Percentiles rank a stretch among this genome's conserved stretches.
Conservation (phyloP, 2,888 invertebrate genomes). For the Eupeodes latifasciatus region DNA sequence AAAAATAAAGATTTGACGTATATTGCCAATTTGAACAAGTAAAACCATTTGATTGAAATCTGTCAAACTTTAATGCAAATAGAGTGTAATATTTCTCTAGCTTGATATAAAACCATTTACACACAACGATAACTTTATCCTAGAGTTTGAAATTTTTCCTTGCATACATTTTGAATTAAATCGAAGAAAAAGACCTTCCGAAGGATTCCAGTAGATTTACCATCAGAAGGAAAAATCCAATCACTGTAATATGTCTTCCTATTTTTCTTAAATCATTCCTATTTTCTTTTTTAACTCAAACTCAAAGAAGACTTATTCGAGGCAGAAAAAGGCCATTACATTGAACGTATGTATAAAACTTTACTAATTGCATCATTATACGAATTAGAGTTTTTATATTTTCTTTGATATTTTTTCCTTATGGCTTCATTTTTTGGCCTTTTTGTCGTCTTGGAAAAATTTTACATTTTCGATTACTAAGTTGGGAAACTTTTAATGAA, state of each 20-base stretch:
- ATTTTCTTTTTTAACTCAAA: neutral
- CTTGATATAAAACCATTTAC: no score
- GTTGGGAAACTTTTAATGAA: slow-evolving; percentile 63
- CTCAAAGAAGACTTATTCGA: neutral
- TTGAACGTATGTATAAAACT: slow-evolving; percentile 28
- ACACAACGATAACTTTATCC: neutral
- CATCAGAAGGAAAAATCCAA: neutral
- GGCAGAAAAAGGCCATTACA: slow-evolving; percentile 17
- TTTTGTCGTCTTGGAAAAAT: neutral
- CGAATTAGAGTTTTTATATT: slow-evolving; percentile 38
- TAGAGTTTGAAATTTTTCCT: neutral
- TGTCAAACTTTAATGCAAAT: no score
- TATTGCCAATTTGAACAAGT: no score
- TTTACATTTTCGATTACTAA: slow-evolving; percentile 41
- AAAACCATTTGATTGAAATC: no score
- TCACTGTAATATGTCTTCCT: neutral
- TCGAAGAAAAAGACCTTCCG: neutral
- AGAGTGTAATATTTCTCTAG: no score
- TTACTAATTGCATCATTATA: slow-evolving; percentile 55
- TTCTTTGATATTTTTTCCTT: neutral
- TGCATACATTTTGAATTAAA: slow-evolving; percentile 2
- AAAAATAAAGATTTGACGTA: no score
- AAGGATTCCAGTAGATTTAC: neutral
- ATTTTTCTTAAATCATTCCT: neutral
- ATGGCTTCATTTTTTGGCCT: neutral